Percentiles rank a stretch among this genome's conserved stretches.
Evolutionary conservation across 64 coral and sea anemone species (phyloP).

Genomic region (Porites lutea): DNA sequence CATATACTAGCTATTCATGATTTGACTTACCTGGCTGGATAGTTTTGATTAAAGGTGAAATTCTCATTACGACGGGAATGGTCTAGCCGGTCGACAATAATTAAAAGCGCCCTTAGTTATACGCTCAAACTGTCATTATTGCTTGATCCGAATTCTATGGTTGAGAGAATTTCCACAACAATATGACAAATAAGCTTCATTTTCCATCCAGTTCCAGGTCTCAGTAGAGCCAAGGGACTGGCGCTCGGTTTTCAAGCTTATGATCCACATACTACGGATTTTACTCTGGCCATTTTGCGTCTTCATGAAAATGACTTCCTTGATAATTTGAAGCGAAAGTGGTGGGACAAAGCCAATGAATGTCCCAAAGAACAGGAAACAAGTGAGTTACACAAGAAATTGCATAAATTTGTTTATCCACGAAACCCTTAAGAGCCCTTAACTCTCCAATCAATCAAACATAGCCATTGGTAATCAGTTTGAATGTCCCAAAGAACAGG

Average conservation of each 20-base stretch:
- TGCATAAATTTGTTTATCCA: too few species aligned
- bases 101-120: too few species aligned
- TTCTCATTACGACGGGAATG: too few species aligned
- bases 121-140: too few species aligned
- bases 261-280: conserved; percentile 55
- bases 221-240: conserved; percentile 22
- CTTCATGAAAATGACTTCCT: conserved; percentile 61
- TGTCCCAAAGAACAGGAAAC: conserved; percentile 5
- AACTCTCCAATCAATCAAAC: too few species aligned
- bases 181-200: neutral
- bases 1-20: too few species aligned
- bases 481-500: conserved; percentile 17
- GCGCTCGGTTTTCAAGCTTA: conserved; percentile 59
- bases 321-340: conserved; percentile 49
- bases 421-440: too few species aligned
- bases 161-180: neutral
- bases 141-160: too few species aligned
- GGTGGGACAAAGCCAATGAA: conserved; percentile 40
- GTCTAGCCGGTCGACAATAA: too few species aligned
- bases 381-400: conserved; percentile 9
- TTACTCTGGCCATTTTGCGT: conserved; percentile 65
- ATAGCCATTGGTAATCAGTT: too few species aligned
- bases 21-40: too few species aligned
- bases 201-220: conserved; percentile 51
- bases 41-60: too few species aligned